These are phyloP conservation scores for Rhopalosiphum maidis DNA, from an alignment of 1,140 invertebrate species.

Conservation along the genomic window DNA sequence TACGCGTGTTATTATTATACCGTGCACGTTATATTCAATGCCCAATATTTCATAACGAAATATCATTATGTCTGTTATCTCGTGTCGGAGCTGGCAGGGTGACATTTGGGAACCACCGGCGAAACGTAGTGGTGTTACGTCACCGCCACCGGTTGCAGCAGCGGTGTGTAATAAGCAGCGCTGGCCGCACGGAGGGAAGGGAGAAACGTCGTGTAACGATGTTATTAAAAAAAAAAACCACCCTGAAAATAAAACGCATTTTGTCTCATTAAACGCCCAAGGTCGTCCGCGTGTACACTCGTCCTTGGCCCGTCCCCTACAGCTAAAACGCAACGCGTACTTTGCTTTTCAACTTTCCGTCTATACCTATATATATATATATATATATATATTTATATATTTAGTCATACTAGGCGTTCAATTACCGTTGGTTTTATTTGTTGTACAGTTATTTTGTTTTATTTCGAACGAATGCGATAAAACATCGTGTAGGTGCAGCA, in stretches of 20 bases:
- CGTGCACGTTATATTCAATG: background rate
- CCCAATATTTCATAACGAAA: background rate
- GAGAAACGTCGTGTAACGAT: background rate
- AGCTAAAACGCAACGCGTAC: background rate
- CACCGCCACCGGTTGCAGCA: conserved; percentile 41
- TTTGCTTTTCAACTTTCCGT: background rate
- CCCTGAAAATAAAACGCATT: conserved; percentile 30
- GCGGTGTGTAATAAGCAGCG: background rate
- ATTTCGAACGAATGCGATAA: background rate
- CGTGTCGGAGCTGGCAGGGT: background rate
- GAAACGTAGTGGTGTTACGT: conserved; percentile 3
- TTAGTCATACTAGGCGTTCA: background rate
- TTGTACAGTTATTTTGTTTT: background rate
- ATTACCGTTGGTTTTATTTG: background rate
- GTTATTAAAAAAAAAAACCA: conserved; percentile 25
- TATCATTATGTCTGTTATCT: background rate
- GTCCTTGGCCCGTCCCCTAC: background rate
- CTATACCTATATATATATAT: too few species aligned
- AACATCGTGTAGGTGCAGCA: background rate
- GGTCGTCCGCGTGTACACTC: background rate
- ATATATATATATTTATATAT: background rate
- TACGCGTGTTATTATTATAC: background rate
- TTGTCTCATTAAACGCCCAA: conserved; percentile 32
- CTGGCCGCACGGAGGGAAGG: background rate
- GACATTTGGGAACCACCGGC: background rate